Percentiles rank a stretch among this genome's conserved stretches.
phyloP scores from a whole-genome alignment of 2,113 vertebrate species.

The Limanda limanda region DNA sequence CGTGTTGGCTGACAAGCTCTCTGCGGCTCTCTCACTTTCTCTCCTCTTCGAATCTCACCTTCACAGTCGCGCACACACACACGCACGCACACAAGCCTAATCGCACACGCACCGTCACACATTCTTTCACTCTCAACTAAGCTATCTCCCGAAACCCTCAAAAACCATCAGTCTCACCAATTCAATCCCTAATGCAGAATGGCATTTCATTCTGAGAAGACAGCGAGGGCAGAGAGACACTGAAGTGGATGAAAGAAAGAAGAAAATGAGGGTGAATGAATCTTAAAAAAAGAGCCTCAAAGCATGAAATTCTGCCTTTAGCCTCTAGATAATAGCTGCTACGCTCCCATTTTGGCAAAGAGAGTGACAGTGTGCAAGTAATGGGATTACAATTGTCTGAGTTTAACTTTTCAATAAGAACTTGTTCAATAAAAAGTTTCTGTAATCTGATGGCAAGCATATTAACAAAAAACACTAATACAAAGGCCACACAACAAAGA shows the following conservation, averaged over 20 bases:
- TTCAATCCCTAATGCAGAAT: slow-evolving; percentile 73
- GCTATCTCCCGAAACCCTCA: slow-evolving; percentile 66
- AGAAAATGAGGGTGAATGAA: slow-evolving; percentile 66
- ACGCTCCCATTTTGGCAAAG: slow-evolving; percentile 1
- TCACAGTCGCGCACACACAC: slow-evolving; percentile 18
- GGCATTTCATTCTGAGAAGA: slow-evolving; percentile 69
- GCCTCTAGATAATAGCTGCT: slow-evolving; percentile 48
- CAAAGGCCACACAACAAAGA: too few species aligned
- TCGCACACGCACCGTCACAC: slow-evolving; percentile 40
- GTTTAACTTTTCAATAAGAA: not conserved
- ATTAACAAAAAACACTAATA: too few species aligned
- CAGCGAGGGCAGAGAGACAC: slow-evolving; percentile 54
- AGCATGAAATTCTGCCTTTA: slow-evolving; percentile 55
- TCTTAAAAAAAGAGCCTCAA: slow-evolving; percentile 47
- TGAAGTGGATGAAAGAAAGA: slow-evolving; percentile 65
- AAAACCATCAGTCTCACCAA: slow-evolving; percentile 74
- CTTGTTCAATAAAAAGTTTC: not conserved
- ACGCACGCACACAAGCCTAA: not conserved
- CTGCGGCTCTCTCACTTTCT: slow-evolving; percentile 28
- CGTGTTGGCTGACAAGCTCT: slow-evolving; percentile 66
- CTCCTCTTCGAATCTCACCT: slow-evolving; percentile 40
- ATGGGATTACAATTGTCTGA: slow-evolving; percentile 37
- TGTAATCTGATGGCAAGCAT: slow-evolving; percentile 3
- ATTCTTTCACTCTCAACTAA: slow-evolving; percentile 62
- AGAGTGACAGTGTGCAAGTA: slow-evolving; percentile 29